These are phyloP conservation scores for Dendropsophus ebraccatus DNA, from an alignment of 2,113 vertebrate species.

Conservation along the genomic window DNA sequence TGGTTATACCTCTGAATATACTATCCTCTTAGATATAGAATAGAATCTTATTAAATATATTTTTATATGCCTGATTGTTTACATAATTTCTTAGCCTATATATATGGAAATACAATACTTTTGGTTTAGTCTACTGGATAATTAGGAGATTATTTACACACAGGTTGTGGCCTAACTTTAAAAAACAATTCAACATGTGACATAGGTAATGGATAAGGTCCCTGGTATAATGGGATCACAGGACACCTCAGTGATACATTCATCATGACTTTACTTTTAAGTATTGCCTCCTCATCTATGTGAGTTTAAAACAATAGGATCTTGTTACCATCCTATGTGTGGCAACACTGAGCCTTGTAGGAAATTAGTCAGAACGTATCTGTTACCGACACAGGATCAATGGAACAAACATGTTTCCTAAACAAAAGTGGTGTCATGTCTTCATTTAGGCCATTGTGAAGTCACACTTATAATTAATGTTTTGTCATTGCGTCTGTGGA, in stretches of 20 bases:
- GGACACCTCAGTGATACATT: neutral
- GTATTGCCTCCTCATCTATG: conserved; percentile 32
- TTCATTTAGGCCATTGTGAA: neutral
- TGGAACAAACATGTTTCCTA: conserved; percentile 8
- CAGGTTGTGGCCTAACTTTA: neutral
- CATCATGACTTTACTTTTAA: conserved; percentile 32
- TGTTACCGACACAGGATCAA: conserved; percentile 23
- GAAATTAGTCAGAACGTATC: conserved; percentile 31
- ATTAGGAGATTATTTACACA: neutral
- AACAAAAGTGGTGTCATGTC: conserved; percentile 26
- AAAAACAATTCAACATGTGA: neutral
- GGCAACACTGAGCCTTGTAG: conserved; percentile 31
- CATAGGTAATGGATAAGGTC: neutral
- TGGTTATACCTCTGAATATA: too few species aligned
- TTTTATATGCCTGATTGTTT: neutral
- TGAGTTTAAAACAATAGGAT: conserved; percentile 27
- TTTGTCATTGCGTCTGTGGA: too few species aligned
- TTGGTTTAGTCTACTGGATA: neutral
- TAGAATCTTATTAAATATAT: neutral
- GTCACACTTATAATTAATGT: too few species aligned
- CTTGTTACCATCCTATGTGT: conserved; percentile 11
- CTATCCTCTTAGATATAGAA: too few species aligned
- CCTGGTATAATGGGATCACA: neutral
- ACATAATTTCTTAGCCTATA: neutral
- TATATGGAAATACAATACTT: neutral